A percentile compares a stretch with the other conserved stretches of the same genome.
Evolutionary conservation across 2,797 vertebrate species (phyloP).

Genomic region (Anableps anableps): DNA sequence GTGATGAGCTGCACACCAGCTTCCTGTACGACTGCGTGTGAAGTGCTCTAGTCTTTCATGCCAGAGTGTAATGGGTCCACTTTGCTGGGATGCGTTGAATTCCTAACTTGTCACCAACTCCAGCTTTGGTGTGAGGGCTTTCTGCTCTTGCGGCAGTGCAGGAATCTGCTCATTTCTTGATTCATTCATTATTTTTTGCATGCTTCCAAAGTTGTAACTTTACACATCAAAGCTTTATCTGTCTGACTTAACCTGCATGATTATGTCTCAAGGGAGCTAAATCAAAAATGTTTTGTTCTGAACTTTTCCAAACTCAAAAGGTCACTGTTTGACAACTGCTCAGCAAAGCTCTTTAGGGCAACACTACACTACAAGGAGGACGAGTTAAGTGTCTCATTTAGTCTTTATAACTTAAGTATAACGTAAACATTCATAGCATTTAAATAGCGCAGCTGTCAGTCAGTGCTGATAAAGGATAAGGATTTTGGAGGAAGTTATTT

Average conservation of each 20-base stretch:
- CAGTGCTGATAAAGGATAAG: constrained; percentile 70
- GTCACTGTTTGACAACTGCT: constrained; percentile 38
- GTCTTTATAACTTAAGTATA: constrained; percentile 65
- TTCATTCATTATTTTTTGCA: constrained; percentile 31
- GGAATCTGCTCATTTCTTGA: constrained; percentile 60
- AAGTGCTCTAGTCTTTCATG: constrained; percentile 65
- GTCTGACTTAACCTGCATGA: constrained; percentile 47
- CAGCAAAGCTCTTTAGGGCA: constrained; percentile 35
- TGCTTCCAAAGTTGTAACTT: constrained; percentile 49
- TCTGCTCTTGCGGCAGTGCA: constrained; percentile 48
- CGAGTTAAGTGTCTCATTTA: constrained; percentile 47
- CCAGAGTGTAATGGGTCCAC: constrained; percentile 66
- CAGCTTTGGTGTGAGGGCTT: constrained; percentile 54
- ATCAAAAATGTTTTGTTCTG: constrained; percentile 7
- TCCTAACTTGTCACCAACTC: constrained; percentile 65
- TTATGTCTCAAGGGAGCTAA: constrained; percentile 42
- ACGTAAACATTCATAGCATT: constrained; percentile 66
- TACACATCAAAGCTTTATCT: constrained; percentile 37
- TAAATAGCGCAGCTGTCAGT: constrained; percentile 75
- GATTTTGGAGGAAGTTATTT: constrained; percentile 73
- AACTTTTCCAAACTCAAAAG: constrained; percentile 48
- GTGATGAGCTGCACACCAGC: constrained; percentile 63
- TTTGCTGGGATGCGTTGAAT: constrained; percentile 53
- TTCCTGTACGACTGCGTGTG: constrained; percentile 71
- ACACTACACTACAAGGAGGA: constrained; percentile 22